Evolutionary conservation across 2,888 invertebrate genomes (phyloP).

Genomic region (Callyntrura guangdongensis): DNA sequence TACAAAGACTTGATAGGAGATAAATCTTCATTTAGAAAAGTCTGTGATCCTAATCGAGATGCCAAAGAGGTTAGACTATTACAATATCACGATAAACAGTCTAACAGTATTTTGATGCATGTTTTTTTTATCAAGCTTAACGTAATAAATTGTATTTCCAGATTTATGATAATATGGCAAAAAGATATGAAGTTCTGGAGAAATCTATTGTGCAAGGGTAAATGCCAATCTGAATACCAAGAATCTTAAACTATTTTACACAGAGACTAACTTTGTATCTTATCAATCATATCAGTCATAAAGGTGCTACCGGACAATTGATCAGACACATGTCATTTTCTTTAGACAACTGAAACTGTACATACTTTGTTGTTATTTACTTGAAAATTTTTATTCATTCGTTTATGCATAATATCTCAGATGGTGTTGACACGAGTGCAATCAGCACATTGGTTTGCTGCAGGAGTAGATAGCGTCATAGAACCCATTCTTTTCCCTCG

Average conservation of each 20-base stretch:
- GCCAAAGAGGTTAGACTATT: conserved; percentile 87
- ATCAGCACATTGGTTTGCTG: background rate
- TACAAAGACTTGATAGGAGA: conserved; percentile 87
- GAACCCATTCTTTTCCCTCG: background rate
- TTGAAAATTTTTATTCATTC: background rate
- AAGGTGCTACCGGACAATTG: background rate
- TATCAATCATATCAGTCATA: background rate
- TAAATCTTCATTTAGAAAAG: conserved; percentile 87
- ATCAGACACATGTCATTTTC: too few species aligned
- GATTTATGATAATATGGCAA: conserved; percentile 83
- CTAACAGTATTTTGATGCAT: too few species aligned
- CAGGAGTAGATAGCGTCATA: too few species aligned
- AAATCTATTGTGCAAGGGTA: conserved; percentile 76
- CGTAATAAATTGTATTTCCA: conserved; percentile 46
- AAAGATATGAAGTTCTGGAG: conserved; percentile 81
- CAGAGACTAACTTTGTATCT: background rate
- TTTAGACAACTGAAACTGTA: too few species aligned
- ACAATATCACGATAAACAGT: background rate
- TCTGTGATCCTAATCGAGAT: conserved; percentile 91
- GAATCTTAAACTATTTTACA: conserved; percentile 1
- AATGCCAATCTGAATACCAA: background rate
- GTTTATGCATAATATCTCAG: background rate
- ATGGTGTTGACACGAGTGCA: background rate
- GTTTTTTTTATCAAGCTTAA: background rate
- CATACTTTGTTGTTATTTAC: background rate